phyloP scores from a whole-genome alignment of 2,797 vertebrate genomes.

The Phalanger gymnotis region DNA sequence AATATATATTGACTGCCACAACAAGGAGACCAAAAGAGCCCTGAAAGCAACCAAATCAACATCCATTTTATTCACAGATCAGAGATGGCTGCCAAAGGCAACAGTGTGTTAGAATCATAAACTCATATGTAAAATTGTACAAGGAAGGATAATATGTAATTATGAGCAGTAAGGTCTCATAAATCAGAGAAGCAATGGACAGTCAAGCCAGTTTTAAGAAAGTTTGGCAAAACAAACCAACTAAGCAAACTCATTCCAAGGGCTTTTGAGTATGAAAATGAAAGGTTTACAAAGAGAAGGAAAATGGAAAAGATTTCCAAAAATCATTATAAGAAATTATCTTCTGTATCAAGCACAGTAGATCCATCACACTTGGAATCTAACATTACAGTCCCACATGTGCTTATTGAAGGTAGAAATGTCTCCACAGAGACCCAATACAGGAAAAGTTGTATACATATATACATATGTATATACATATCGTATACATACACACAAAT shows the following conservation, averaged over 20 bases:
- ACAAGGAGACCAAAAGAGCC: background rate
- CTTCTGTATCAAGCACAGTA: background rate
- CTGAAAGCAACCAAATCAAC: background rate
- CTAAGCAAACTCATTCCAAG: background rate
- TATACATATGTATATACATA: background rate
- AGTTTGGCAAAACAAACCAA: background rate
- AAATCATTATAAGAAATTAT: background rate
- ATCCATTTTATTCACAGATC: background rate
- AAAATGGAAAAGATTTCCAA: background rate
- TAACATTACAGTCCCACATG: background rate
- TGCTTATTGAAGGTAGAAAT: background rate
- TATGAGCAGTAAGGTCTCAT: background rate
- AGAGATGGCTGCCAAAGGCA: background rate
- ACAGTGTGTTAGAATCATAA: background rate
- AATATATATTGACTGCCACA: no score
- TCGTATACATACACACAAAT: no score
- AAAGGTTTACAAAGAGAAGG: background rate
- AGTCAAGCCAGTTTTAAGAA: background rate
- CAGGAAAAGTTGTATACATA: background rate
- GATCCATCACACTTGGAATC: background rate
- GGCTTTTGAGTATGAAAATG: background rate
- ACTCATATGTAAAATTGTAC: background rate
- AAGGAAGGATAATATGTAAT: background rate
- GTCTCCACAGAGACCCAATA: background rate
- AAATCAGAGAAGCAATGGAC: background rate